Base-by-base conservation (phyloP, 2,797 vertebrate genomes). In the Percopsis omiscomaycus region DNA sequence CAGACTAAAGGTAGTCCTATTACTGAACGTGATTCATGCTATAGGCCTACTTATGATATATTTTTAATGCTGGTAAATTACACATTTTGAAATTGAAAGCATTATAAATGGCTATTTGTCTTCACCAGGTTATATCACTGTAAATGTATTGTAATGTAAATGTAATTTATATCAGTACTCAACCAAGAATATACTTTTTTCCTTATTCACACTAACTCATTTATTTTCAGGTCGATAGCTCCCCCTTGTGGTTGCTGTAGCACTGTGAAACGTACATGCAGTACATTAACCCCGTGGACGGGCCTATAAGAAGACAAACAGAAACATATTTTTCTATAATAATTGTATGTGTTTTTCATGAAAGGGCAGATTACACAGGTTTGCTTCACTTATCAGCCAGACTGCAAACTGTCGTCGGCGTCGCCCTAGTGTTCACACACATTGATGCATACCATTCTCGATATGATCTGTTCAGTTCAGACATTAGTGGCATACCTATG, bases 181-280 rank as follows among this genome's bases (percentile, higher is more conserved):
- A 69, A 47, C 15, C 27, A 0, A 1, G 56, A n/a, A 52, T 56
- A 51, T 59, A 1, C 1, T 3, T 12, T 61, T 22, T 60, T 42
- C 37, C 16, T 66, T 27, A 69, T 44, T 3, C 6, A 4, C 3
- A 48, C 16, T 12, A 46, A 32, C 15, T 1, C 12, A 48, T 64
- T 29, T 30, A 45, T 71, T 65, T 45, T 9, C 48, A 58, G 74
- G 63, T 67, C 56, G 66, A 51, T 74, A 73, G 85, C 87, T 59
- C 86, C 90, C 82, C 85, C 88, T 86, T 78, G 84, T 90, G 88
- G 81, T 69, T 3, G 0, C 22, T 49, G 60, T 45, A 6, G 8
- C 42, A 22, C 32, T 2, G 10, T 78, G 55, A 65, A 37, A 5
- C 14, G 28, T 10, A 8, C 22, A 29, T 16, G 27, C 11, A 46